Base-by-base conservation (phyloP, 2,113 vertebrate species). In the Nipponia nippon region DNA sequence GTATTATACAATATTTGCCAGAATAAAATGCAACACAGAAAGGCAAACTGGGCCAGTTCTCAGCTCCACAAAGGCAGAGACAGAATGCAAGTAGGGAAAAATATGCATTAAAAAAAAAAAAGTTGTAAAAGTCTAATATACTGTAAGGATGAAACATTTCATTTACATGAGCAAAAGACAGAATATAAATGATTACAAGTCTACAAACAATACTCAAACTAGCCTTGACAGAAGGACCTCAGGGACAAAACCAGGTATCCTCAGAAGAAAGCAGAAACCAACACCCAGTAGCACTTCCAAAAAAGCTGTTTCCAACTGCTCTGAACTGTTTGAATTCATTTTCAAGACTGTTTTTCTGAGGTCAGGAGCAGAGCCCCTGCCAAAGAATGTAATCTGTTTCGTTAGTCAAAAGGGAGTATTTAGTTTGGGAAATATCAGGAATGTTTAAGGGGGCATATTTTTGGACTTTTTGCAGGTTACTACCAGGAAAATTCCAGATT, bases 351-450 rank as follows among this genome's bases (percentile, higher is more conserved):
- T 65, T 97, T 90, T 69, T 66, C 52, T 92, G 86, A 95, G 72
- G 40, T 76, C 59, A 84, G 80, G 32, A 78, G 56, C 65, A 93
- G 77, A 90, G 50, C 4, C 63, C 40, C 29, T 46, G 77, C 86
- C 89, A 97, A 93, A 97, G 56, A 89, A 90, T 77, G 59, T 23
- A 30, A 94, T 89, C 63, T 75, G 17, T 81, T 97, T 89, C 26
- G 2, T 77, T 75, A 95, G 50, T 85, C 80, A 87, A 72, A 75
- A 90, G 27, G 15, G 66, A 92, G 30, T 56, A 91, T 79, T 92
- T 92, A 69, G 44, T 91, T 90, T 92, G 53, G 44, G 86, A 95
- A 92, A 52, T 11, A 92, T 6, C 38, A 58, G 42, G 56, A 88
- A 83, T 52, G 29, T 78, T 81, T 62, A 89, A 72, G 25, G 44